Base-by-base conservation (phyloP, 1,140 invertebrate species). In the Propsilocerus akamusi region DNA sequence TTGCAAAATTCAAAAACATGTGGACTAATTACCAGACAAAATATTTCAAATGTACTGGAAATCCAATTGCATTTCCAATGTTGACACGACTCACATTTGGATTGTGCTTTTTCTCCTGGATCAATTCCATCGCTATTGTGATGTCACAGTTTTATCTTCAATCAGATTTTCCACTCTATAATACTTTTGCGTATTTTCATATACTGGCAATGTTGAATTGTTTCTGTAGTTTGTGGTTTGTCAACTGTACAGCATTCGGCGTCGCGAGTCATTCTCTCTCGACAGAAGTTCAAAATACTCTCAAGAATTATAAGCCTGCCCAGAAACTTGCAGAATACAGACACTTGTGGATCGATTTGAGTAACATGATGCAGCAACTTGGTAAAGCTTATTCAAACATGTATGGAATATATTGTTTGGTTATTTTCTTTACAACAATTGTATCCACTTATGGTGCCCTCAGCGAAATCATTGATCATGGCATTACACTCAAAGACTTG, bases 1-100 rank as follows among this genome's bases (percentile, higher is more conserved):
- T 79, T 5, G 77, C 77, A 7, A 79, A 76, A 50, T 80, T 79
- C 55, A 80, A 79, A 64, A 78, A 79, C 55, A 79, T 80, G 77
- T 80, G 77, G 77, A 79, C 76, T 3, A 74, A 75, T 61, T 79
- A 78, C 61, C 77, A 80, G 63, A 61, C 76, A 22, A 77, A 77
- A 59, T 80, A 78, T 56, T 68, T 72, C 32, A 72, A 72, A 59
- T 72, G 77, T 8, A 79, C 76, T 0, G 76, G 76, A 4, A 71
- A 70, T 0, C 68, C 73, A 0, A 74, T 80, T 11, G 67, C 77
- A 10, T 79, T 79, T 57, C 71, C 73, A 1, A 76, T 76, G 48
- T 61, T 80, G 0, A 70, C 74, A 48, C 59, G 65, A 6, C 61
- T 78, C 8, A 78, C 76, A 2, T 78, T 74, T 68, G 63, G 62